These are phyloP conservation scores for Eublepharis macularius DNA, from an alignment of 2,113 vertebrate genomes.

Conservation along the genomic window DNA sequence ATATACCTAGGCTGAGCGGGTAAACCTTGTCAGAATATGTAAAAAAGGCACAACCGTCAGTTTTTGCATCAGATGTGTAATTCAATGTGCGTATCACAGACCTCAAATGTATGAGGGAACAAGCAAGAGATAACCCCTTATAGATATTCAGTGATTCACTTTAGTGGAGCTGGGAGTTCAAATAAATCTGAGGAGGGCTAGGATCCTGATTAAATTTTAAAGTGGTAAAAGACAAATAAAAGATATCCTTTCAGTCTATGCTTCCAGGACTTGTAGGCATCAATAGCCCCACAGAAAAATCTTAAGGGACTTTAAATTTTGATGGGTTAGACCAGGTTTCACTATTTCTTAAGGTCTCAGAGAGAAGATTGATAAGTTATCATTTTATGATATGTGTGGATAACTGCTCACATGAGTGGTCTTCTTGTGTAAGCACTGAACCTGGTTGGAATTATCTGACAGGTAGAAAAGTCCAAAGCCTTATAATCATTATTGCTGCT, in stretches of 20 bases:
- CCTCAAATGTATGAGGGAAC: constrained; percentile 7
- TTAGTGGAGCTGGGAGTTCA: constrained; percentile 26
- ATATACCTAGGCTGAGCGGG: constrained; percentile 37
- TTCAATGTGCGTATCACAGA: constrained; percentile 22
- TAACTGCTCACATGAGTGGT: not conserved
- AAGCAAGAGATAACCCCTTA: constrained; percentile 14
- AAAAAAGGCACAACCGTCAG: constrained; percentile 46
- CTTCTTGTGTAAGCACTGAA: not conserved
- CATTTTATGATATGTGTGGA: not conserved
- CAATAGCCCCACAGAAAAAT: not conserved
- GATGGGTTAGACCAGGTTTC: not conserved
- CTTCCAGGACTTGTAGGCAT: constrained; percentile 15
- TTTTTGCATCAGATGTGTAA: constrained; percentile 31
- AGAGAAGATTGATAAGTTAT: not conserved
- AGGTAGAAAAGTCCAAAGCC: too few species aligned
- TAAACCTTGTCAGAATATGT: constrained; percentile 56
- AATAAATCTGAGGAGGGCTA: constrained; percentile 31
- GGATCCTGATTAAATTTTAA: constrained; percentile 52
- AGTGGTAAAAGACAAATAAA: constrained; percentile 35
- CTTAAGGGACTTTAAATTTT: constrained; percentile 11
- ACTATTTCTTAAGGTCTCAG: fast-evolving
- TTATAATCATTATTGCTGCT: too few species aligned
- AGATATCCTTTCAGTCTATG: constrained; percentile 16
- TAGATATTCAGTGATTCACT: constrained; percentile 42
- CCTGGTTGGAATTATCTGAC: too few species aligned